These are phyloP conservation scores for Drosophila prosaltans DNA, from an alignment of 1,140 invertebrate species.

Conservation along the genomic window DNA sequence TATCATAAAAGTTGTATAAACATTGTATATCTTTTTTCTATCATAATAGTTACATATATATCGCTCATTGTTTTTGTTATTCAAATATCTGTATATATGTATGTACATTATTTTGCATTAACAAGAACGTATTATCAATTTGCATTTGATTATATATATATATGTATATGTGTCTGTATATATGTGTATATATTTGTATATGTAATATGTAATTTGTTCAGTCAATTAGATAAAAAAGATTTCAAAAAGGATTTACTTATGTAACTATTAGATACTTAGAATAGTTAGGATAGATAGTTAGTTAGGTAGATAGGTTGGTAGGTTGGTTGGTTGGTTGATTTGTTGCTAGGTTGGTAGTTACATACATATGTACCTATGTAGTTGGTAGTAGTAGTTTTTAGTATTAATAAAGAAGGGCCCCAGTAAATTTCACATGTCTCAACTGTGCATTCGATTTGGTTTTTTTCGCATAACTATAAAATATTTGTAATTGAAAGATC, in stretches of 20 bases:
- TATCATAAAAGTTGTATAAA: conserved; percentile 77
- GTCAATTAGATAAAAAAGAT: conserved; percentile 80
- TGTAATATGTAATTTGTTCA: conserved; percentile 71
- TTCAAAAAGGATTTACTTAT: conserved; percentile 72
- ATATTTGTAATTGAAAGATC: conserved; percentile 33
- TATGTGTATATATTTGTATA: conserved; percentile 44
- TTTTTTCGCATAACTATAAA: conserved; percentile 32
- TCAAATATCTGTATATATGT: conserved; percentile 3
- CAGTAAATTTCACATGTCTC: conserved; percentile 73
- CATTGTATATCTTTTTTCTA: conserved; percentile 58
- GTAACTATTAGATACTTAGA: conserved; percentile 56
- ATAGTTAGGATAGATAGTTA: conserved; percentile 37
- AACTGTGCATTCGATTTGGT: conserved; percentile 75
- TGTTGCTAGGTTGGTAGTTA: conserved; percentile 48
- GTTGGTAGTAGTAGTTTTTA: background rate
- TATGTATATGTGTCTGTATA: conserved; percentile 24
- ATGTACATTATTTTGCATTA: conserved; percentile 14
- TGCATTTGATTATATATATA: conserved; percentile 67
- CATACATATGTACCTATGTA: background rate
- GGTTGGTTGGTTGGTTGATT: conserved; percentile 49
- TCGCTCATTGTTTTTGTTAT: conserved; percentile 18
- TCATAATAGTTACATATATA: conserved; percentile 9
- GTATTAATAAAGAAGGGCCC: conserved; percentile 53
- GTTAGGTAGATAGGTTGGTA: conserved; percentile 28
- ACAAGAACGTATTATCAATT: conserved; percentile 74